These are phyloP conservation scores for Parus major DNA, from an alignment of 2,113 vertebrate species.

Conservation along the genomic window DNA sequence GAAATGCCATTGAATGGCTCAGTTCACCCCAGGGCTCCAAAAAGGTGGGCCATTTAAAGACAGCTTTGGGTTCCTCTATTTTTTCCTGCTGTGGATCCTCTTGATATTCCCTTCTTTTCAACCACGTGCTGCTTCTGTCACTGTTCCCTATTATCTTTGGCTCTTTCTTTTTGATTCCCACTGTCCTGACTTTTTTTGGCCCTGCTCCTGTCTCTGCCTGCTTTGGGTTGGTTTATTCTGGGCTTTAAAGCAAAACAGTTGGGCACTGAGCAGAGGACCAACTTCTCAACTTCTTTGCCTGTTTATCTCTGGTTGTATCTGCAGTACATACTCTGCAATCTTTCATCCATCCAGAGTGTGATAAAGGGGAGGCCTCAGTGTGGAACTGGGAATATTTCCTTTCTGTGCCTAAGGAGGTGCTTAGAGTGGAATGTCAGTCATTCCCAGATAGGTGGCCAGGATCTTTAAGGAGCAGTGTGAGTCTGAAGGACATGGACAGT, in stretches of 20 bases:
- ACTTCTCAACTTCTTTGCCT: neutral
- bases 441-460: neutral
- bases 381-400: neutral
- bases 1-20: constrained; percentile 2
- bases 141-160: neutral
- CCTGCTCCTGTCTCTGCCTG: neutral
- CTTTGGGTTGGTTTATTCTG: neutral
- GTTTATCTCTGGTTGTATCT: neutral
- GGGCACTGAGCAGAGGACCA: neutral
- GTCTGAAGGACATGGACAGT: neutral
- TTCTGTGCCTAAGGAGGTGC: neutral
- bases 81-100: neutral
- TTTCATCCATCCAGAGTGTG: neutral
- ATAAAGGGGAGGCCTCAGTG: neutral
- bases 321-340: neutral
- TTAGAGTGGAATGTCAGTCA: neutral
- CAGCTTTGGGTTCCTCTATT: neutral
- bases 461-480: neutral
- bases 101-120: neutral
- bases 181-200: neutral
- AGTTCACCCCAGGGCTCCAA: constrained; percentile 13
- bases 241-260: neutral
- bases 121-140: neutral
- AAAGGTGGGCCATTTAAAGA: constrained; percentile 1
- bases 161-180: neutral